Conservation (phyloP, 1,140 invertebrate genomes). For the Mya arenaria region DNA sequence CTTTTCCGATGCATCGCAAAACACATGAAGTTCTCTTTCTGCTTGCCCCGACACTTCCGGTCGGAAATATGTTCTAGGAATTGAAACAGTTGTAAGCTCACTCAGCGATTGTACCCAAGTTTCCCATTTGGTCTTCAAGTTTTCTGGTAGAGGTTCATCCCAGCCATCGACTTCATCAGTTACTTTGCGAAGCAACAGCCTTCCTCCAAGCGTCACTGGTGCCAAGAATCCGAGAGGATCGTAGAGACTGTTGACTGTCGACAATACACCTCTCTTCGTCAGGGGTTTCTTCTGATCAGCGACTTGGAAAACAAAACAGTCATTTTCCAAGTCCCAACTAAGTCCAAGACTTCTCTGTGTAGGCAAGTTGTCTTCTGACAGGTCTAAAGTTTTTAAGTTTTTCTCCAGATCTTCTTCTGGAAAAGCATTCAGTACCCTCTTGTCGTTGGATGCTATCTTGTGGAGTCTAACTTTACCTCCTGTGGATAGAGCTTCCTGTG, state of each 20-base stretch:
- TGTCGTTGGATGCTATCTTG: slow-evolving; percentile 51
- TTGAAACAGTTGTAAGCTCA: background rate
- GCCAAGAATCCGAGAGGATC: slow-evolving; percentile 14
- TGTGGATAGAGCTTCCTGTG: slow-evolving; percentile 27
- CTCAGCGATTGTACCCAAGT: background rate
- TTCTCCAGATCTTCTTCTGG: slow-evolving; percentile 36
- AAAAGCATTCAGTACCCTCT: slow-evolving; percentile 41
- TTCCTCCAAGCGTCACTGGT: slow-evolving; percentile 13
- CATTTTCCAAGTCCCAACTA: slow-evolving; percentile 39
- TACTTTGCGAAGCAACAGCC: background rate
- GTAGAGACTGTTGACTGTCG: slow-evolving; percentile 22
- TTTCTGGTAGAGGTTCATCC: slow-evolving; percentile 27
- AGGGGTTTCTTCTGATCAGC: slow-evolving; percentile 28
- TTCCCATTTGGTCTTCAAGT: background rate
- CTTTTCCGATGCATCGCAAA: slow-evolving; percentile 51
- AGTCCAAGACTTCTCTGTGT: slow-evolving; percentile 52
- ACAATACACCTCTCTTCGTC: slow-evolving; percentile 28
- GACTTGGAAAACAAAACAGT: slow-evolving; percentile 42
- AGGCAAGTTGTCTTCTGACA: slow-evolving; percentile 40
- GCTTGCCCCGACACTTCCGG: background rate
- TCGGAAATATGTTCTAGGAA: slow-evolving; percentile 31
- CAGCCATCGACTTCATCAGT: background rate
- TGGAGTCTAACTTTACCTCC: slow-evolving; percentile 49
- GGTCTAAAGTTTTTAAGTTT: slow-evolving; percentile 51
- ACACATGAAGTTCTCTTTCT: slow-evolving; percentile 45